A percentile compares a stretch with the other conserved stretches of the same genome.
Conservation (phyloP, 2,113 vertebrate genomes). For the Melospiza melodia region DNA sequence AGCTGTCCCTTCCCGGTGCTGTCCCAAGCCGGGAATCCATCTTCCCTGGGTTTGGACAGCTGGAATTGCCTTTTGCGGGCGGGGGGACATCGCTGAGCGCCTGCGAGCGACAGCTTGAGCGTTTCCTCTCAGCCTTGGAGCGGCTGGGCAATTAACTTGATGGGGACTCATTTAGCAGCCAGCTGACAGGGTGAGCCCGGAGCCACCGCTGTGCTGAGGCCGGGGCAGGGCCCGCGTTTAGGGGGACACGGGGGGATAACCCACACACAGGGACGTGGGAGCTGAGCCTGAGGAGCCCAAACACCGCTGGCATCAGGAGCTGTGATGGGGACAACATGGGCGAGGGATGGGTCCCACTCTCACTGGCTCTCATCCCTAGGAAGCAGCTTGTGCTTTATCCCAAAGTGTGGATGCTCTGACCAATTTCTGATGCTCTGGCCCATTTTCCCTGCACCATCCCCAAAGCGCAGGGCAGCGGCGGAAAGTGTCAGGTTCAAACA, state of each 20-base stretch:
- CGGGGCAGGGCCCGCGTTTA: accelerated
- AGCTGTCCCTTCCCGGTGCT: neutral
- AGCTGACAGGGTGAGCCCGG: slow-evolving; percentile 16
- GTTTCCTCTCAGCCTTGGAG: slow-evolving; percentile 39
- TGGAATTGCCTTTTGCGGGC: slow-evolving; percentile 1
- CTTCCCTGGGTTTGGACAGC: neutral
- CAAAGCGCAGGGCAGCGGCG: neutral
- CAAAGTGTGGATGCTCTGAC: neutral
- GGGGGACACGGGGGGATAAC: neutral
- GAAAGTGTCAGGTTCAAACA: neutral
- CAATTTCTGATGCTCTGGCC: neutral
- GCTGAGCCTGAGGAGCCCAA: neutral
- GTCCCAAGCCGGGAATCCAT: neutral
- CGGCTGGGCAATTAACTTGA: slow-evolving; percentile 36
- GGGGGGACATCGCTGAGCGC: neutral
- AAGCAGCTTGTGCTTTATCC: neutral
- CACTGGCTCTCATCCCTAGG: accelerated
- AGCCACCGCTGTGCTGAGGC: neutral
- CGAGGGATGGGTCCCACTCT: neutral
- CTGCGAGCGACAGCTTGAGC: neutral
- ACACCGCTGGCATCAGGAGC: accelerated
- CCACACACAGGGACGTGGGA: accelerated
- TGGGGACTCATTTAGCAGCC: slow-evolving; percentile 26
- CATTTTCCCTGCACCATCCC: neutral
- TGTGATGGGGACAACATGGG: neutral